Evolutionary conservation across 2,113 vertebrate genomes (phyloP).

Genomic region (Ascaphus truei): DNA sequence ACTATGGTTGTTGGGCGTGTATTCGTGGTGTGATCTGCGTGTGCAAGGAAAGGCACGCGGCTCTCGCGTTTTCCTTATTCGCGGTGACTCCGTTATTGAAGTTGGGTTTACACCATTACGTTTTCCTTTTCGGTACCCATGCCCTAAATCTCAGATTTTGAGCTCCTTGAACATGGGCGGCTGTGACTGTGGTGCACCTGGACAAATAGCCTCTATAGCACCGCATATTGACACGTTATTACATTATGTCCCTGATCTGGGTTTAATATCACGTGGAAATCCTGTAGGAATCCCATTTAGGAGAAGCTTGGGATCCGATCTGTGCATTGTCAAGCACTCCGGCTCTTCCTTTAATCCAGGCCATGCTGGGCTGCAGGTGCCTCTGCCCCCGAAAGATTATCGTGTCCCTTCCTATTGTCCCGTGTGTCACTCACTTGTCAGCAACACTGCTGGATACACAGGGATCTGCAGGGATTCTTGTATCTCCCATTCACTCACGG

Average conservation of each 20-base stretch:
- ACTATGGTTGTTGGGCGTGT: too few relatives aligned
- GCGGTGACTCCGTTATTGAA: too few relatives aligned
- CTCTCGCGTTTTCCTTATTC: too few relatives aligned
- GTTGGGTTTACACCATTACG: too few relatives aligned
- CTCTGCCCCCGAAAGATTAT: neutral
- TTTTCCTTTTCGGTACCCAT: too few relatives aligned
- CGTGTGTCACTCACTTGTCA: constrained; percentile 1
- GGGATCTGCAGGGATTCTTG: neutral
- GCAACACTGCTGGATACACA: neutral
- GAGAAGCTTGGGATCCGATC: constrained; percentile 39
- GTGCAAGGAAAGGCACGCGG: too few relatives aligned
- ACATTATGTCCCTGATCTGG: neutral
- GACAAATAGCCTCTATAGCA: too few relatives aligned
- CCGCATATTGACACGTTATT: too few relatives aligned
- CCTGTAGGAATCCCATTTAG: constrained; percentile 28
- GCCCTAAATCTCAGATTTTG: too few relatives aligned
- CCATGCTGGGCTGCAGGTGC: constrained; percentile 41
- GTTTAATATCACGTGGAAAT: constrained; percentile 38
- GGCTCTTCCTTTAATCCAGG: constrained; percentile 12
- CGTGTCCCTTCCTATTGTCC: constrained; percentile 7
- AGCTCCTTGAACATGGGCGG: too few relatives aligned
- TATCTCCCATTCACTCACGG: neutral
- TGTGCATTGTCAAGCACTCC: neutral
- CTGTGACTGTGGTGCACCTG: too few relatives aligned
- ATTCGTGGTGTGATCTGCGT: too few relatives aligned